Conservation (phyloP, 2,797 vertebrate species). For the Gallirallus australis region DNA sequence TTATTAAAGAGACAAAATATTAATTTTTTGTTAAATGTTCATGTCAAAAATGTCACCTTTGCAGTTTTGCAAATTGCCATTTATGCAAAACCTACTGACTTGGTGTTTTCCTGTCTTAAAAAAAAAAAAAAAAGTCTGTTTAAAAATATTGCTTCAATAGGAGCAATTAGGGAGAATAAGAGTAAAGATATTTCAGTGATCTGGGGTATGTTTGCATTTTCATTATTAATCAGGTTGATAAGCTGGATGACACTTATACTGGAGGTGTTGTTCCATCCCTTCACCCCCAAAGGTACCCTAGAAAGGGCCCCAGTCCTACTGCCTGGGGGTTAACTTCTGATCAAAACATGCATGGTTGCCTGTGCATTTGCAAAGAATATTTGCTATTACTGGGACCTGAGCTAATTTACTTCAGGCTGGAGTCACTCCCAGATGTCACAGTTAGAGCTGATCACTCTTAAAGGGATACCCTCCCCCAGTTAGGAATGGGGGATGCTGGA, state of each 20-base stretch:
- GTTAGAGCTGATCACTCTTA: background rate
- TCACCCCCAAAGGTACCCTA: background rate
- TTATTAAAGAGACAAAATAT: constrained; percentile 70
- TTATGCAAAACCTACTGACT: constrained; percentile 43
- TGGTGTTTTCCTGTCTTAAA: constrained; percentile 7
- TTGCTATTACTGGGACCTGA: background rate
- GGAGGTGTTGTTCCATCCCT: background rate
- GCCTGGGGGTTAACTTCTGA: background rate
- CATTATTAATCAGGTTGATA: background rate
- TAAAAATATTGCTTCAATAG: constrained; percentile 2
- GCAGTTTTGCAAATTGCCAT: constrained; percentile 57
- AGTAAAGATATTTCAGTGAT: background rate
- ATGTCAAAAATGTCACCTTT: constrained; percentile 61
- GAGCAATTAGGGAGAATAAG: constrained; percentile 21
- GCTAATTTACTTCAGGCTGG: background rate
- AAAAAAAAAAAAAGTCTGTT: constrained; percentile 29
- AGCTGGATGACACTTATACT: background rate
- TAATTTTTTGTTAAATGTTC: constrained; percentile 65
- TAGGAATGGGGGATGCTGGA: background rate
- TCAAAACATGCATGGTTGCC: background rate
- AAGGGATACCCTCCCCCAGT: background rate
- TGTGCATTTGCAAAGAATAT: background rate
- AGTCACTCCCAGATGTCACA: background rate
- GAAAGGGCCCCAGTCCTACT: background rate
- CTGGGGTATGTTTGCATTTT: background rate